Evolutionary conservation across 2,797 vertebrate species (phyloP).

Genomic region (Benthosema pterotum): DNA sequence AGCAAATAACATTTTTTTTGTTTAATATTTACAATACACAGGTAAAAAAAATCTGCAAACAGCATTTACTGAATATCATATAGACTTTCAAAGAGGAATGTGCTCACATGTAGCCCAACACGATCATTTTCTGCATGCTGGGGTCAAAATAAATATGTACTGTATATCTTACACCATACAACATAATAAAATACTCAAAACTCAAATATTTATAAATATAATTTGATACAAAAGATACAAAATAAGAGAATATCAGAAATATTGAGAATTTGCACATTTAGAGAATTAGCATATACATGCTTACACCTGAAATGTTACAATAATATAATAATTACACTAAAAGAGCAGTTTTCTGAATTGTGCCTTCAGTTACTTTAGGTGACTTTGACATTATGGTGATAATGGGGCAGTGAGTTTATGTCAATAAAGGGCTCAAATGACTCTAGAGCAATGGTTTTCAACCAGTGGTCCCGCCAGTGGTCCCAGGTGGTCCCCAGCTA

Average conservation of each 20-base stretch:
- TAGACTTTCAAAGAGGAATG: slow-evolving; percentile 73
- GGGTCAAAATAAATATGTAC: slow-evolving; percentile 86
- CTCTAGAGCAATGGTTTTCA: no score
- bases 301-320: slow-evolving; percentile 42
- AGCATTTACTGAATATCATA: slow-evolving; percentile 60
- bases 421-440: slow-evolving; percentile 53
- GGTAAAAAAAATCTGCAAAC: slow-evolving; percentile 56
- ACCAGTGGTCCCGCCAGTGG: no score
- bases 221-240: slow-evolving; percentile 82
- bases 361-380: slow-evolving; percentile 16
- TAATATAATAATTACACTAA: background rate
- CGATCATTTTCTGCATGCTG: slow-evolving; percentile 81
- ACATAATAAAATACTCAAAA: slow-evolving; percentile 60
- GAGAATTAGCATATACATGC: slow-evolving; percentile 45
- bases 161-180: slow-evolving; percentile 87
- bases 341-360: slow-evolving; percentile 23
- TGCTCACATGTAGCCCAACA: slow-evolving; percentile 72
- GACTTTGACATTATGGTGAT: slow-evolving; percentile 39
- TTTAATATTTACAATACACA: slow-evolving; percentile 68
- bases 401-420: slow-evolving; percentile 37
- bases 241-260: slow-evolving; percentile 62
- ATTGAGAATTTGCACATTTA: slow-evolving; percentile 42
- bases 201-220: slow-evolving; percentile 72
- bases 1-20: slow-evolving; percentile 17
- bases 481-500: no score